These are phyloP conservation scores for Salticus scenicus DNA, from an alignment of 2,888 invertebrate genomes.

Conservation along the genomic window DNA sequence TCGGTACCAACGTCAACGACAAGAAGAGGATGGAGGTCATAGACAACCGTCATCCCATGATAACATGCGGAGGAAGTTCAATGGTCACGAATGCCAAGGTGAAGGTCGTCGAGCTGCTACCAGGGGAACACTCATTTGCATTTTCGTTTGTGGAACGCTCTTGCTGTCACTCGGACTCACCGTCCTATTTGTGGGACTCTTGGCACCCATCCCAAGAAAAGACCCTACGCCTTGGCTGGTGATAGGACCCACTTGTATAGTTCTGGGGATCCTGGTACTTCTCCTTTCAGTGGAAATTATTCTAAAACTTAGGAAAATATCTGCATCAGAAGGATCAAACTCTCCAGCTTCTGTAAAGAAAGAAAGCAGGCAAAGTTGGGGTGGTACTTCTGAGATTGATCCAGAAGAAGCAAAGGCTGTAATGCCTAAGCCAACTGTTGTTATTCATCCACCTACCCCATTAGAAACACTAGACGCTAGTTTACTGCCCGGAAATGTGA, in stretches of 20 bases:
- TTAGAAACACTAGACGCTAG: slow-evolving; percentile 38
- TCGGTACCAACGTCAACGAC: slow-evolving; percentile 50
- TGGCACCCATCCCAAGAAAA: slow-evolving; percentile 35
- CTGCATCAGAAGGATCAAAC: not conserved
- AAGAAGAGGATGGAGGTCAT: slow-evolving; percentile 36
- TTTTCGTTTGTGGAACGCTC: slow-evolving; percentile 60
- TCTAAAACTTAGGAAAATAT: slow-evolving; percentile 58
- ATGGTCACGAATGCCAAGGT: slow-evolving; percentile 40
- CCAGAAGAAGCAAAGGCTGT: not conserved
- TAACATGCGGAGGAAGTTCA: slow-evolving; percentile 60
- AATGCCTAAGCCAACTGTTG: slow-evolving; percentile 17
- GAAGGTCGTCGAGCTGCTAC: slow-evolving; percentile 57
- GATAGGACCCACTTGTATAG: slow-evolving; percentile 69
- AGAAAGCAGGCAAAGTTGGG: not conserved
- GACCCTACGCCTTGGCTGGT: slow-evolving; percentile 68
- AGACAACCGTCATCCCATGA: slow-evolving; percentile 28
- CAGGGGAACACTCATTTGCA: slow-evolving; percentile 62
- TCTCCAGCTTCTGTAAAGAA: not conserved
- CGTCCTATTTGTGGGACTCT: slow-evolving; percentile 45
- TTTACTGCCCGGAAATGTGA: slow-evolving; percentile 8
- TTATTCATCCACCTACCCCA: slow-evolving; percentile 55
- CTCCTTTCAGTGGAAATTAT: slow-evolving; percentile 68
- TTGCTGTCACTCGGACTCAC: slow-evolving; percentile 44
- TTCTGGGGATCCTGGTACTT: slow-evolving; percentile 63
- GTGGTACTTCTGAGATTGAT: not conserved